Base-by-base conservation (phyloP, 2,888 invertebrate species). In the Melinaea marsaeus region DNA sequence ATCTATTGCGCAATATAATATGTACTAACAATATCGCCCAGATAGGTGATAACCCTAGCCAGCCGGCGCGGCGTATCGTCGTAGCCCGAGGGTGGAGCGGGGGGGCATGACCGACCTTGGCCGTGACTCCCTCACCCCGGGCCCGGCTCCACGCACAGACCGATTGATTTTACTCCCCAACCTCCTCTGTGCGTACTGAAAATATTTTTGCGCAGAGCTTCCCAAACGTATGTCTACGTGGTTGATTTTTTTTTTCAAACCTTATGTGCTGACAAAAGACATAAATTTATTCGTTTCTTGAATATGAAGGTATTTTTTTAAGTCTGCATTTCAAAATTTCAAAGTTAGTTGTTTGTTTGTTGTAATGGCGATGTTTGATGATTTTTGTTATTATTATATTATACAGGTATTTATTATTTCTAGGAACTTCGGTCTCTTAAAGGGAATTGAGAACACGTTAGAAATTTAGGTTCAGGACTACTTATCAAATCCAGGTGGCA, bases 71-170 rank as follows among this genome's bases (percentile, higher is more conserved):
- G 65, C 67, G 62, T 71, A 71, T 68, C 65, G 72, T 70, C 67
- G 71, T 65, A 69, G 84, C 69, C 74, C 80, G 75, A 73, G 71
- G 67, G 68, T 69, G 69, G 55, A 62, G 66, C 66, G 68, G 67
- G 68, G 64, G 70, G 74, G 73, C 71, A 77, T 81, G 80, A 76
- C 81, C 81, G 89, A 90, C 90, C 90, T 90, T 90, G 90, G 88
- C 90, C 90, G 85, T 90, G 90, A 90, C 90, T 88, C 80, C 80
- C 76, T 72, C 71, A 76, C 77, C 79, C 84, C 79, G 76, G 72
- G 70, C 75, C 77, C 76, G 77, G 78, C 77, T 75, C 73, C 72
- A 77, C 78, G 80, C 77, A 79, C 81, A 76, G 73, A 77, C 73
- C 74, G 78, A 88, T 85, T 84, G 84, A 86, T 87, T 87, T 84